phyloP scores from a whole-genome alignment of 37 sponge, comb jelly and placozoan species.

The Diacarnus erythraeanus region DNA sequence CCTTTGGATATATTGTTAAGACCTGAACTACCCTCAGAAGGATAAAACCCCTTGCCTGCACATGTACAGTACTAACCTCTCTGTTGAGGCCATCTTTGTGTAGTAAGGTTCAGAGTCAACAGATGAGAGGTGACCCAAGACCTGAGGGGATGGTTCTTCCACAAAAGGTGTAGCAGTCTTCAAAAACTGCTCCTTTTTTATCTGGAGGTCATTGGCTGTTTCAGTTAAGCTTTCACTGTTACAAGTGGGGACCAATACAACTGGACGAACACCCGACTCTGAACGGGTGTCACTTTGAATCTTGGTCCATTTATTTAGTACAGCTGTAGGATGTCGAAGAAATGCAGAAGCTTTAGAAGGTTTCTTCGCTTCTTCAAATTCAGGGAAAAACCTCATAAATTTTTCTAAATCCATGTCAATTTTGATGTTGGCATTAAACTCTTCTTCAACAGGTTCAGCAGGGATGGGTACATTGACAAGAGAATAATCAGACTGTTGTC shows the following conservation, averaged over 20 bases:
- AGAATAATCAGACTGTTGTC: too few species aligned
- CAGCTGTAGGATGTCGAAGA: too few species aligned
- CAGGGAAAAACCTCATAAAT: neutral
- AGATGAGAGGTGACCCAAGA: slow-evolving; percentile 3
- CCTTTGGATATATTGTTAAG: neutral
- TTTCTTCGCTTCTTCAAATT: neutral
- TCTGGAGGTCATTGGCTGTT: too few species aligned
- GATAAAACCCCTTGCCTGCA: slow-evolving; percentile 23
- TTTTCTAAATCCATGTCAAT: neutral
- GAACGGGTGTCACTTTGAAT: too few species aligned
- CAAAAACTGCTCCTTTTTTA: too few species aligned
- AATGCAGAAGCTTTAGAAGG: too few species aligned
- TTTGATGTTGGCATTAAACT: too few species aligned
- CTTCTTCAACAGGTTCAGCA: neutral
- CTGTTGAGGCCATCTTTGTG: slow-evolving; percentile 23
- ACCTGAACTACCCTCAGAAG: neutral
- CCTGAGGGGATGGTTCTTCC: slow-evolving; percentile 21
- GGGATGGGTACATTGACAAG: neutral
- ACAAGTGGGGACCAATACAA: neutral
- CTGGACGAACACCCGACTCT: neutral
- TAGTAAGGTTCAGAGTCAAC: slow-evolving; percentile 27
- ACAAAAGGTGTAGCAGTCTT: neutral
- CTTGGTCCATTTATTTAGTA: too few species aligned
- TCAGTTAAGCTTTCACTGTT: too few species aligned
- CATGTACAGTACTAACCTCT: too few species aligned